Base-by-base conservation (phyloP, 2,888 invertebrate species). In the Zhuqinia jingwanae region DNA sequence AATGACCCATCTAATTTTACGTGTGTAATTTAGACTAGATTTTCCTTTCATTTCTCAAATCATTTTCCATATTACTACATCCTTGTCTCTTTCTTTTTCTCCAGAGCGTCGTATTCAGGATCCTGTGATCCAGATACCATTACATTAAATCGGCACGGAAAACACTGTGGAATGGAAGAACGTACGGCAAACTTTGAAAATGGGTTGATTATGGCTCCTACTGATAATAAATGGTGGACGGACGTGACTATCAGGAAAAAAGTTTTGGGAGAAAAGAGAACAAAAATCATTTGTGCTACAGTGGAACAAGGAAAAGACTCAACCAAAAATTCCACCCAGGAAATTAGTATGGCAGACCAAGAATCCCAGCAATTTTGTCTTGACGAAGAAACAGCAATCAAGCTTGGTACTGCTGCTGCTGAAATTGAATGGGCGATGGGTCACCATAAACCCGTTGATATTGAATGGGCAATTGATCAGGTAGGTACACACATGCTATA, bases 391-490 rank as follows among this genome's bases (percentile, higher is more conserved):
- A 93, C 94, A 84, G 93, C 94, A 25, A 85, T 95, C 5, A 92
- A 92, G 87, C 91, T 96, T 75, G 95, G 94, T 1, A 91, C 92
- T 89, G 92, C 95, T 63, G 95, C 94, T 0, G 91, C 95, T 0
- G 90, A 93, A 20, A 93, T 97, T 88, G 96, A 97, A 92, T 92
- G 93, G 58, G 92, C 94, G 20, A 96, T 95, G 93, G 95, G 95
- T 0, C 94, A 94, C 1, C 58, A 82, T 10, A 90, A 89, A 60
- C 94, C 95, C 0, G 93, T 96, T 89, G 97, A 97, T 91, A 95
- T 97, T 80, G 97, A 97, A 92, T 97, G 96, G 96, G 96, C 96
- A 11, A 92, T 96, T 58, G 92, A 92, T 86, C 93, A 94, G 91
- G 95, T 95, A 56, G 30, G 42, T n/a, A 58, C 1, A 42, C 1